Conservation (phyloP, 1,140 invertebrate species). For the Drusus annulatus region DNA sequence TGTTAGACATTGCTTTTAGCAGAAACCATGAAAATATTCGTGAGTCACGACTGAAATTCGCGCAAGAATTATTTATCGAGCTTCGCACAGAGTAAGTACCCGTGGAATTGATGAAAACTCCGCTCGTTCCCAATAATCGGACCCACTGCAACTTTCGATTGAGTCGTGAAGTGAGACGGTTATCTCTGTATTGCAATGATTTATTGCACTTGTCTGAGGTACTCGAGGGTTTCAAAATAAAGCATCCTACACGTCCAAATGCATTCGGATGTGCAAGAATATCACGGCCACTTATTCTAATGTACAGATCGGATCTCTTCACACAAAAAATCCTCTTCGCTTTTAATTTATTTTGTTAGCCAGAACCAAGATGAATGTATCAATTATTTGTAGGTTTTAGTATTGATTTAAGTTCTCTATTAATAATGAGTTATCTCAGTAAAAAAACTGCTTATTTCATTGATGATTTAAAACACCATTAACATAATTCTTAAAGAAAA, state of each 20-base stretch:
- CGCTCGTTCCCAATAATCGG: conserved; percentile 35
- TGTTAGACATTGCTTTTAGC: conserved; percentile 56
- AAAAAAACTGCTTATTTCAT: too few species aligned
- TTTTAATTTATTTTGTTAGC: too few species aligned
- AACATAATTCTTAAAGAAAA: too few species aligned
- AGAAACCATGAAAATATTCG: conserved; percentile 56
- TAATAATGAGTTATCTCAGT: too few species aligned
- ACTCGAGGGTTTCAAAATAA: background rate
- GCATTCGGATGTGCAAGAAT: too few species aligned
- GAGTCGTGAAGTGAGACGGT: conserved; percentile 40
- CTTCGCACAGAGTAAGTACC: conserved; percentile 38
- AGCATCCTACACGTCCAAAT: background rate
- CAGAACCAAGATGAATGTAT: too few species aligned
- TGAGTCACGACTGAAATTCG: conserved; percentile 58
- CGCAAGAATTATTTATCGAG: conserved; percentile 48
- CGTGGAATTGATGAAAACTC: conserved; percentile 42
- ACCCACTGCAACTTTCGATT: conserved; percentile 40
- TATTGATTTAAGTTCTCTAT: too few species aligned
- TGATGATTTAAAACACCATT: too few species aligned
- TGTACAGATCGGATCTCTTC: too few species aligned
- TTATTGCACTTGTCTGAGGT: conserved; percentile 19
- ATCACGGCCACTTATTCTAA: too few species aligned
- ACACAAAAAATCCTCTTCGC: too few species aligned
- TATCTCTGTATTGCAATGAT: conserved; percentile 33
- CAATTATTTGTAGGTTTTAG: too few species aligned